phyloP scores from a whole-genome alignment of 35 echinoderm and acorn worm genomes.

The Lytechinus pictus region DNA sequence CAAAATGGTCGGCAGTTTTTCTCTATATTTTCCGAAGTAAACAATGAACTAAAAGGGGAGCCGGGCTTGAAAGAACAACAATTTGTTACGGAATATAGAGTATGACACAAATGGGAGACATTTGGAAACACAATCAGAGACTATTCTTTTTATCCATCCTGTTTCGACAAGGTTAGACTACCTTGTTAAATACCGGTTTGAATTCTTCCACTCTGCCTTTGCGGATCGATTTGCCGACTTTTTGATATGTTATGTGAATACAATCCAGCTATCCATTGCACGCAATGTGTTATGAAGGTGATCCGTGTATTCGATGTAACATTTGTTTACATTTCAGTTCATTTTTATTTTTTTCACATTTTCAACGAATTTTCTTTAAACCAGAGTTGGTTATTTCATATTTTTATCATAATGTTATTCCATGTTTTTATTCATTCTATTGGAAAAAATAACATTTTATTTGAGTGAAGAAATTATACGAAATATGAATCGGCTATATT shows the following conservation, averaged over 20 bases:
- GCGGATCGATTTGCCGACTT: not conserved
- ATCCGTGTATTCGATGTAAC: no score
- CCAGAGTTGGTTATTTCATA: no score
- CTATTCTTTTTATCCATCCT: not conserved
- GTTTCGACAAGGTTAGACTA: not conserved
- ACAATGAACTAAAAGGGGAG: not conserved
- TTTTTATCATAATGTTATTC: no score
- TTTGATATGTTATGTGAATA: not conserved
- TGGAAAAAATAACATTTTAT: no score
- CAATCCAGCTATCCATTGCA: no score
- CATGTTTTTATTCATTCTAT: no score
- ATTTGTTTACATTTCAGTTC: no score
- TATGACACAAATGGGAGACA: slow-evolving; percentile 11
- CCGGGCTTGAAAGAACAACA: slow-evolving; percentile 36
- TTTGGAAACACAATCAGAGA: not conserved
- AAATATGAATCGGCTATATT: no score
- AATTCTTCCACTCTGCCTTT: not conserved
- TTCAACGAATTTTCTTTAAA: no score
- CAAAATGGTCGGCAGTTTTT: slow-evolving; percentile 2
- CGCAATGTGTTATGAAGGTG: no score
- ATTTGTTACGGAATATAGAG: slow-evolving; percentile 24
- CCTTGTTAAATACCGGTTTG: slow-evolving; percentile 1
- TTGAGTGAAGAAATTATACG: no score
- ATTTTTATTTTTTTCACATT: no score
- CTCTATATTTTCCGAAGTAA: slow-evolving; percentile 14